Evolutionary conservation across 2,113 vertebrate species (phyloP), one percentile per base, ranked within the genome.

Genomic region (Oncorhynchus tshawytscha): DNA sequence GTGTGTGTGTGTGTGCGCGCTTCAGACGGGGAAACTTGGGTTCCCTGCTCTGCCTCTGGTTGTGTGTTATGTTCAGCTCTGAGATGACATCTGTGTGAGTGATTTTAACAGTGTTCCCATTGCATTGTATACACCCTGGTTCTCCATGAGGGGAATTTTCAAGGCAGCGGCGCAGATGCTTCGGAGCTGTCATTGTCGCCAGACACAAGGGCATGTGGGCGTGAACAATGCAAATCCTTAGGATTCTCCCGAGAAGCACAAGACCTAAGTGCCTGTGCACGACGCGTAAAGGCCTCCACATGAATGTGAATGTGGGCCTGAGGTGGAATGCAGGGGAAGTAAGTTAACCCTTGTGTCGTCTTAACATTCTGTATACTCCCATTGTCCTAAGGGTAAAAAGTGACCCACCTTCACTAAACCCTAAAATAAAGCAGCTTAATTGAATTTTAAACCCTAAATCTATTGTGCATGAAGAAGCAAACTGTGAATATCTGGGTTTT

Each of bases 61-160:
- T 70, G 45, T 70, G 39, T 70, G 39, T 49, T 68, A 20, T 54
- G 69, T 81, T 82, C 78, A 81, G 70, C 76, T 81, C 81, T 7
- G 64, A 74, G 65, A 74, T 73, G 82, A 84, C 84, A 78, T 87
- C 80, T 86, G 85, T 74, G 70, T 76, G 70, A 67, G 76, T 78
- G 75, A 70, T 67, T 75, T 54, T 25, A 24, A 24, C 2, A 2
- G 34, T 15, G 18, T 71, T 82, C 64, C 51, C 64, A 22, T 39
- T 3, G 51, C 81, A 68, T 77, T 74, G 25, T 31, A 15, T 11
- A 13, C n/a, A 45, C 1, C n/a, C 9, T 49, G 16, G 59, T 7
- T 29, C 18, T 20, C 20, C 51, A 69, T 48, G 62, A 34, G 25
- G 5, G 24, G 67, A 59, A 62, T 73, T 77, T 75, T 39, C 29